phyloP scores from a whole-genome alignment of 2,797 vertebrate genomes.

The Oophaga sylvatica region DNA sequence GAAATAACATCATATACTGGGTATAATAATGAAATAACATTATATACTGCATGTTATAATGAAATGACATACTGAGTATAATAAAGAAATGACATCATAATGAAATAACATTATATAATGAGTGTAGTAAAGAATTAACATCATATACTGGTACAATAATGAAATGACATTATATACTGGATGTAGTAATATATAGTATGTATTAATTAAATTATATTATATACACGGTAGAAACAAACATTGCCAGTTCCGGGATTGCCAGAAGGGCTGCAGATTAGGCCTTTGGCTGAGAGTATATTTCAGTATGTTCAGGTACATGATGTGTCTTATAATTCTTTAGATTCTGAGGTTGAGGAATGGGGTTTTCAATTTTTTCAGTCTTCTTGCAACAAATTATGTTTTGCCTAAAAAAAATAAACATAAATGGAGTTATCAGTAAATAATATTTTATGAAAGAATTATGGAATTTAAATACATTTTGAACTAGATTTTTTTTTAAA shows the following conservation, averaged over 20 bases:
- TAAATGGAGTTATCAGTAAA: background rate
- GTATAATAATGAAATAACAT: too few relatives aligned
- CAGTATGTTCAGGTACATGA: background rate
- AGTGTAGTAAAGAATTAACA: too few relatives aligned
- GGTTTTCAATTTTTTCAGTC: background rate
- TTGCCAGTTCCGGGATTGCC: background rate
- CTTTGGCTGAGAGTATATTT: background rate
- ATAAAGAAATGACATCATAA: too few relatives aligned
- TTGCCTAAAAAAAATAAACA: conserved; percentile 21
- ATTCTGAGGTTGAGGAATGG: background rate
- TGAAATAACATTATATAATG: too few relatives aligned
- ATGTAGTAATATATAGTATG: too few relatives aligned
- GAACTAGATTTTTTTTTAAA: background rate
- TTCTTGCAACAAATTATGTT: background rate
- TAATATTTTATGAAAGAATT: background rate
- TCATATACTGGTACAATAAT: too few relatives aligned
- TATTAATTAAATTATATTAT: background rate
- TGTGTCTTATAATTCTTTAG: conserved; percentile 52
- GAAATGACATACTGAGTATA: too few relatives aligned
- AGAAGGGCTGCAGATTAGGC: background rate
- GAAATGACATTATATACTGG: too few relatives aligned
- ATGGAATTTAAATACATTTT: background rate
- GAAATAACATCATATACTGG: too few relatives aligned
- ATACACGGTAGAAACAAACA: background rate
- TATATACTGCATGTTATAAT: too few relatives aligned